These are phyloP conservation scores for Rotaria sp. DNA, from an alignment of 2,888 invertebrate species.

Conservation along the genomic window DNA sequence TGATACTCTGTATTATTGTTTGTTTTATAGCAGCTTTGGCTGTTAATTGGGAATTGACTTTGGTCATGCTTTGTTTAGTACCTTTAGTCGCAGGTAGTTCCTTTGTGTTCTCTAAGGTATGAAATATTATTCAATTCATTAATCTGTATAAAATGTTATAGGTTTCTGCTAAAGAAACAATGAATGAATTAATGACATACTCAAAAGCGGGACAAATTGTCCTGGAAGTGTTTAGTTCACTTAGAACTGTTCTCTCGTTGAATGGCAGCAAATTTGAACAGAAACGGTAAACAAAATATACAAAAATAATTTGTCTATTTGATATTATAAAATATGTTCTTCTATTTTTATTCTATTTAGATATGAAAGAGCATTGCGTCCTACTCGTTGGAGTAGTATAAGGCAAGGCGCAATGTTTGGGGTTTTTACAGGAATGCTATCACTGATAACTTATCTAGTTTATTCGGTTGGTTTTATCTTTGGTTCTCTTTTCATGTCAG, in stretches of 20 bases:
- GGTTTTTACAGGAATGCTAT: not conserved
- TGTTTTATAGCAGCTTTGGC: not conserved
- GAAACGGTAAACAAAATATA: not conserved
- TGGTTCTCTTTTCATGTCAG: not conserved
- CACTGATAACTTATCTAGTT: not conserved
- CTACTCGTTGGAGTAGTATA: not conserved
- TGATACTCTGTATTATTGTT: not conserved
- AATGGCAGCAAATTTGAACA: not conserved
- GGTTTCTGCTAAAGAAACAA: not conserved
- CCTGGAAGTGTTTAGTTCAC: not conserved
- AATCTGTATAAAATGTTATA: not conserved
- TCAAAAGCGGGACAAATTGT: not conserved
- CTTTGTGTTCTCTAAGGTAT: not conserved
- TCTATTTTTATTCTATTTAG: not conserved
- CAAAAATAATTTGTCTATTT: not conserved
- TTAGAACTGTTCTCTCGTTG: not conserved
- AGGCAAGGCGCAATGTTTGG: not conserved
- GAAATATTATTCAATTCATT: not conserved
- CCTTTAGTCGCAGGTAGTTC: not conserved
- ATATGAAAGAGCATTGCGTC: not conserved
- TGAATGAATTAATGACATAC: not conserved
- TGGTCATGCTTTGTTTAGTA: not conserved
- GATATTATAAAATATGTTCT: no score
- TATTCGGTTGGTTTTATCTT: not conserved
- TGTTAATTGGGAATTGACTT: not conserved